Evolutionary conservation across 2,797 vertebrate genomes (phyloP).

Genomic region (Mycteria americana): DNA sequence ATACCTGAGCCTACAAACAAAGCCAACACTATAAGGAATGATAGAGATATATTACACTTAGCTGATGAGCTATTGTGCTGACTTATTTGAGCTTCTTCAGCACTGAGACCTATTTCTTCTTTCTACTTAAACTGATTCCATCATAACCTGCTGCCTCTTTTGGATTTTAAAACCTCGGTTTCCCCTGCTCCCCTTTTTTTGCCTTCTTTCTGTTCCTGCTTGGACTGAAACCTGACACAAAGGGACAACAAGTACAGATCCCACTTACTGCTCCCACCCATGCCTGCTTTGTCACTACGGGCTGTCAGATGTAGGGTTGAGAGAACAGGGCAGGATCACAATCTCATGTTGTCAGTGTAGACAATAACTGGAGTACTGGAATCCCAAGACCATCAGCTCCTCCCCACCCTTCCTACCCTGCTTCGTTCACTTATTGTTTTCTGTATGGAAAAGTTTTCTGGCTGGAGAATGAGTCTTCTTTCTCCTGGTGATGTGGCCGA

Average conservation of each 20-base stretch:
- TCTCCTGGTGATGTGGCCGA: slow-evolving; percentile 79
- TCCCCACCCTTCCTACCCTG: slow-evolving; percentile 45
- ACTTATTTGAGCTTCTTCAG: slow-evolving; percentile 42
- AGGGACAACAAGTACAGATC: slow-evolving; percentile 49
- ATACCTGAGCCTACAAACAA: slow-evolving; percentile 66
- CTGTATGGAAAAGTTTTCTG: slow-evolving; percentile 83
- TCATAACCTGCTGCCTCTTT: slow-evolving; percentile 46
- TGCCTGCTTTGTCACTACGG: slow-evolving; percentile 44
- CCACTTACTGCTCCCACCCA: slow-evolving; percentile 24
- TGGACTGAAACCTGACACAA: slow-evolving; percentile 61
- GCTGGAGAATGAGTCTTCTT: slow-evolving; percentile 82
- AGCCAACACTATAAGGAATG: slow-evolving; percentile 59
- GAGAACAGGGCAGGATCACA: slow-evolving; percentile 38
- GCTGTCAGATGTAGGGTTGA: slow-evolving; percentile 53
- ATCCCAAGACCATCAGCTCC: slow-evolving; percentile 62
- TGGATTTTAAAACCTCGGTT: slow-evolving; percentile 46
- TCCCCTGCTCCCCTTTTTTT: slow-evolving; percentile 31
- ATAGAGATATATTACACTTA: slow-evolving; percentile 49
- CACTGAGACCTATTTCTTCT: slow-evolving; percentile 44
- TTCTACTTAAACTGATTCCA: slow-evolving; percentile 48
- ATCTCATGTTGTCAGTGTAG: slow-evolving; percentile 53
- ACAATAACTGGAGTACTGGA: slow-evolving; percentile 65
- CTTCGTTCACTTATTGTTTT: slow-evolving; percentile 63
- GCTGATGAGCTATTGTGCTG: slow-evolving; percentile 68
- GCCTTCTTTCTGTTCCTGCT: slow-evolving; percentile 45